These are phyloP conservation scores for Diploptera punctata DNA, from an alignment of 2,888 invertebrate genomes.

Conservation along the genomic window DNA sequence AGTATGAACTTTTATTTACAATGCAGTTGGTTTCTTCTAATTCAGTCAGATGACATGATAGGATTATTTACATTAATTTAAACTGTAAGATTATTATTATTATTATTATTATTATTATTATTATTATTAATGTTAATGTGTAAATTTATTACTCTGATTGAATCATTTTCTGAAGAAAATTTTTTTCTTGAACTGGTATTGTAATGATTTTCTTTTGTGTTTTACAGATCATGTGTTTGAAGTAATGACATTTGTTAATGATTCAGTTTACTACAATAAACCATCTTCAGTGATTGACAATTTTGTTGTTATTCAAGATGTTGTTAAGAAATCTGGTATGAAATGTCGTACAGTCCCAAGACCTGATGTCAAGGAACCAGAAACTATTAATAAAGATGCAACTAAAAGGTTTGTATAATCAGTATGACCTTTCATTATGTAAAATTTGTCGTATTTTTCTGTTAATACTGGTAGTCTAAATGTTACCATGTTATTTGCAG, in stretches of 20 bases:
- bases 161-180: neutral
- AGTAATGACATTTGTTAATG: slow-evolving; percentile 69
- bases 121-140: neutral
- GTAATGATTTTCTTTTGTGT: slow-evolving; percentile 10
- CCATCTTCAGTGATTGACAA: slow-evolving; percentile 67
- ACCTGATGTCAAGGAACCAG: slow-evolving; percentile 56
- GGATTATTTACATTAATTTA: too few relatives aligned
- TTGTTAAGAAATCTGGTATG: slow-evolving; percentile 72
- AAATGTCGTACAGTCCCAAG: slow-evolving; percentile 64
- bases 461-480: too few relatives aligned
- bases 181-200: neutral
- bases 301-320: slow-evolving; percentile 67
- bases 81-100: too few relatives aligned
- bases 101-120: neutral
- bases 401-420: slow-evolving; percentile 5
- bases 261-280: slow-evolving; percentile 62
- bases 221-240: slow-evolving; percentile 71
- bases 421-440: too few relatives aligned
- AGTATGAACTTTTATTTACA: too few relatives aligned
- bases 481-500: too few relatives aligned
- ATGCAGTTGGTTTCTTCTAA: too few relatives aligned
- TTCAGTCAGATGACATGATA: too few relatives aligned
- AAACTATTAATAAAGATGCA: slow-evolving; percentile 52
- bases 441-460: too few relatives aligned
- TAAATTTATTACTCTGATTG: slow-evolving; percentile 1